A percentile compares a stretch with the other conserved stretches of the same genome.
phyloP scores from a whole-genome alignment of 2,113 vertebrate genomes.

The Hiodon alosoides region DNA sequence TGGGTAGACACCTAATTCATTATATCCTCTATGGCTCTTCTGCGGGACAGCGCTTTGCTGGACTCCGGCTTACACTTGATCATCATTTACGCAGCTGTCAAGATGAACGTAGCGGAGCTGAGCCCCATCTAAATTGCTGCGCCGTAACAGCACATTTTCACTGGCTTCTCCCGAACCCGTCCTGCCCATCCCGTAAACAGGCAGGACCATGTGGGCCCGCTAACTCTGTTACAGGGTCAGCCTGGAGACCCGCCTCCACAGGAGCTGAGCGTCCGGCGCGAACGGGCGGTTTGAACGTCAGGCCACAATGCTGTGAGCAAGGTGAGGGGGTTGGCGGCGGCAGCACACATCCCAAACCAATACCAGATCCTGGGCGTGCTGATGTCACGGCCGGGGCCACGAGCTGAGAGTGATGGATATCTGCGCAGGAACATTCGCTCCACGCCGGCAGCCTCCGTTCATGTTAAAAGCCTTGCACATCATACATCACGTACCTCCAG shows the following conservation, averaged over 20 bases:
- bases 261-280: no score
- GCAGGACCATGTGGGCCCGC: background rate
- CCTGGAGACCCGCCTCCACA: no score
- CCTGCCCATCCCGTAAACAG: background rate
- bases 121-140: background rate
- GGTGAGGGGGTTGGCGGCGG: background rate
- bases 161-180: background rate
- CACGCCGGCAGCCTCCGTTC: conserved; percentile 57
- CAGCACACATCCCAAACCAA: conserved; percentile 56
- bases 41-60: conserved; percentile 66
- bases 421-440: conserved; percentile 65
- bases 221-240: background rate
- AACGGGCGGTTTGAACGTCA: no score
- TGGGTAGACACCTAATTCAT: conserved; percentile 93
- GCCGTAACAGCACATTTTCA: background rate
- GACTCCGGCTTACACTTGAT: conserved; percentile 68
- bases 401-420: conserved; percentile 69
- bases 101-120: conserved; percentile 11
- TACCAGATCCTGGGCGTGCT: conserved; percentile 41
- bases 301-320: no score
- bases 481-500: conserved; percentile 53
- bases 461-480: conserved; percentile 57
- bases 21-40: conserved; percentile 82
- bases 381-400: conserved; percentile 59
- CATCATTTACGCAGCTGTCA: conserved; percentile 64